Percentiles rank a stretch among this genome's conserved stretches.
phyloP scores from a whole-genome alignment of 2,888 invertebrate species.

The Hemithea aestivaria region DNA sequence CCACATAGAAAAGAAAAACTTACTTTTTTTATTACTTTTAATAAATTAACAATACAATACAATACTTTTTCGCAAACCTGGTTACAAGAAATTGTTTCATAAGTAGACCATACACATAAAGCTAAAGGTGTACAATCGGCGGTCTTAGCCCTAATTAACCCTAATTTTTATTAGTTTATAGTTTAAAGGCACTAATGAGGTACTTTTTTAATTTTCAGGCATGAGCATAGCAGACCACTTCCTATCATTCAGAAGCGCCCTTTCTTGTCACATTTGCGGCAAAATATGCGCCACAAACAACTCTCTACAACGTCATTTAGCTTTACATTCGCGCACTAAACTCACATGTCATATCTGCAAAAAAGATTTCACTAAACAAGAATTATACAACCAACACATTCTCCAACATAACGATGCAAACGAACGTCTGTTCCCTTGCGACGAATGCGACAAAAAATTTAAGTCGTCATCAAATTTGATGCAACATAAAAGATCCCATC shows the following conservation, averaged over 20 bases:
- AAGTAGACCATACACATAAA: too few species aligned
- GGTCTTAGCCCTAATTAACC: too few species aligned
- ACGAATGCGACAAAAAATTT: constrained; percentile 41
- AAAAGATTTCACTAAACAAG: constrained; percentile 20
- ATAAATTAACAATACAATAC: too few species aligned
- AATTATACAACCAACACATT: constrained; percentile 25
- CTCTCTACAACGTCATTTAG: constrained; percentile 30
- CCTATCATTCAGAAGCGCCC: constrained; percentile 3
- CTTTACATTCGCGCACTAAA: constrained; percentile 23
- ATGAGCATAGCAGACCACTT: constrained; percentile 24
- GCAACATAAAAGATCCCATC: constrained; percentile 41
- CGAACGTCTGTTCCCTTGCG: constrained; percentile 31
- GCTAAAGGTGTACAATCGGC: too few species aligned
- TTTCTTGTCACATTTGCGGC: constrained; percentile 27
- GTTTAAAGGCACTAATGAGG: too few species aligned
- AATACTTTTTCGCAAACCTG: too few species aligned
- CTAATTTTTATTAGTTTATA: too few species aligned
- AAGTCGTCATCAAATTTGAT: constrained; percentile 39
- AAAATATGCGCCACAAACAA: constrained; percentile 28
- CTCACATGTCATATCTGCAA: constrained; percentile 27
- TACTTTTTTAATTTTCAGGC: constrained; percentile 44
- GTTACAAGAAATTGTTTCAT: too few species aligned
- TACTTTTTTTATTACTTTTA: too few species aligned
- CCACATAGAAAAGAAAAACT: too few species aligned
- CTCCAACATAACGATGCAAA: constrained; percentile 24